Percentiles rank a stretch among this genome's conserved stretches.
Evolutionary conservation across 2,888 invertebrate species (phyloP).

Genomic region (Liposcelis brunnea): DNA sequence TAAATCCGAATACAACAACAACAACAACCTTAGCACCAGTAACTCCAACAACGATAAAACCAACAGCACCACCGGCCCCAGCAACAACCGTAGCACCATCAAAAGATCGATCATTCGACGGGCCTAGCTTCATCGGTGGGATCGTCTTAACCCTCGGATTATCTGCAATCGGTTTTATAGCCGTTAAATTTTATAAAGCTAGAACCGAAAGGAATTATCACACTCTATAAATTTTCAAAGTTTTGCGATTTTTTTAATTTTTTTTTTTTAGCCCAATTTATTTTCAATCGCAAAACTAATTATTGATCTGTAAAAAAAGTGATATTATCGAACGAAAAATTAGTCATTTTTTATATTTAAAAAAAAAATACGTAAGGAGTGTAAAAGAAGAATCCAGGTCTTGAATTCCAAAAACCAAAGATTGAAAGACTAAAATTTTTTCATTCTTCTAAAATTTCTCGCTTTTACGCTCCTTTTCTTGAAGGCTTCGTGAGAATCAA

Average conservation of each 20-base stretch:
- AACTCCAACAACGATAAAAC: slow-evolving; percentile 16
- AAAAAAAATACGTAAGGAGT: slow-evolving; percentile 2
- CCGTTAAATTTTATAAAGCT: slow-evolving; percentile 75
- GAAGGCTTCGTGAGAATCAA: too few relatives aligned
- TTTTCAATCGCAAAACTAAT: slow-evolving; percentile 15
- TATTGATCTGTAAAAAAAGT: slow-evolving; percentile 19
- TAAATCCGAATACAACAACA: slow-evolving; percentile 15
- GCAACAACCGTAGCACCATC: slow-evolving; percentile 17
- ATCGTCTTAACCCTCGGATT: slow-evolving; percentile 65
- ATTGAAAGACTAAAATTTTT: too few relatives aligned
- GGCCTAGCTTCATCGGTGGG: slow-evolving; percentile 61
- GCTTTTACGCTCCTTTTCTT: too few relatives aligned
- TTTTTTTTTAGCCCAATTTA: slow-evolving; percentile 14
- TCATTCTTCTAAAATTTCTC: too few relatives aligned
- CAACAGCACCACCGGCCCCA: slow-evolving; percentile 13
- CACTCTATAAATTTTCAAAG: slow-evolving; percentile 50
- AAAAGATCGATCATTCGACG: slow-evolving; percentile 42
- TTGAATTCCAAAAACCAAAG: too few relatives aligned
- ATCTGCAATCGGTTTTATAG: slow-evolving; percentile 62
- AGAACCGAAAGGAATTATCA: slow-evolving; percentile 75
- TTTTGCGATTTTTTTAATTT: too few relatives aligned
- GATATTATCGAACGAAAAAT: slow-evolving; percentile 8
- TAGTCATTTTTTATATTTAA: slow-evolving; percentile 8
- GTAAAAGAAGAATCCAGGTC: too few relatives aligned
- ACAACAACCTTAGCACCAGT: slow-evolving; percentile 15